Evolutionary conservation across 2,888 invertebrate species (phyloP), one percentile per base, ranked within the genome.

Genomic region (Zygothrica quintamaculata): DNA sequence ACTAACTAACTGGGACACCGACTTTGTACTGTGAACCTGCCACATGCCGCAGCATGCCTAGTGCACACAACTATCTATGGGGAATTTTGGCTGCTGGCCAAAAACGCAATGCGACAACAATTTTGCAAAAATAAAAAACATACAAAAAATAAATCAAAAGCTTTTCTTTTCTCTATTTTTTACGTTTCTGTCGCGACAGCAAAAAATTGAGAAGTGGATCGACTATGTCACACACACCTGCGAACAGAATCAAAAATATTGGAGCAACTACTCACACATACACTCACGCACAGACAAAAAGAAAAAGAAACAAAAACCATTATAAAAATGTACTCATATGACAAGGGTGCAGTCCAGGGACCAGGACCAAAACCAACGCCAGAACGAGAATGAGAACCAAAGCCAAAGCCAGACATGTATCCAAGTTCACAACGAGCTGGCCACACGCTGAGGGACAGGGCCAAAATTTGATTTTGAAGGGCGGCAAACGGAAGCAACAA

Each of bases 171-270:
- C 16, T 12, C 4, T 50, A 50, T 26, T 36, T 44, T 48, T 57
- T 64, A 58, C 53, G 29, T 70, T 56, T 52, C 26, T 57, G 55
- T 58, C 55, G 59, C 61, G 56, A 48, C 65, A 62, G 22, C 40
- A 44, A 65, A 44, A 65, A 66, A 51, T 71, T 40, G 52, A 15
- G 16, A 77, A 77, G 50, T 65, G 65, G 61, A 44, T 51, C 26
- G 53, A 48, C 22, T 16, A 11, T 34, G 44, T 55, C 42, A 53
- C 65, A 60, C 52, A 55, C 65, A 82, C 76, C 74, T 81, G 74
- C 57, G 34, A 57, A 42, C 16, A 62, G 43, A 53, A 58, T 67
- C 80, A 77, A 85, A 82, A 85, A 82, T 85, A 75, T 56, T 79
- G 70, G 64, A 70, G 57, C 52, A 42, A 42, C 34, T 69, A 62